These are phyloP conservation scores for Melierax canorus DNA, from an alignment of 2,113 vertebrate genomes.

Conservation along the genomic window DNA sequence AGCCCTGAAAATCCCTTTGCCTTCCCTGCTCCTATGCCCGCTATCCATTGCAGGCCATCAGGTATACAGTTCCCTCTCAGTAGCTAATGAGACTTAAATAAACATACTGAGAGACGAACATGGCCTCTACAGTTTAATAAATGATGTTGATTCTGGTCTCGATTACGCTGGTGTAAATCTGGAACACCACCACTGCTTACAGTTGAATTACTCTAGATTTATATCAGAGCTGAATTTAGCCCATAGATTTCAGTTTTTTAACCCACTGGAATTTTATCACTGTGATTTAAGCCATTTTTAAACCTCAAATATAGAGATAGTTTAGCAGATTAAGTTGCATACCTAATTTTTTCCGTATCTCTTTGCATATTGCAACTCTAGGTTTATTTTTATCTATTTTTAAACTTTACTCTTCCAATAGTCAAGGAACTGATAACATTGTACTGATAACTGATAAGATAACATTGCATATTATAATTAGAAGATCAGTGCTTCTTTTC, in stretches of 20 bases:
- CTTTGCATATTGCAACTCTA: not conserved
- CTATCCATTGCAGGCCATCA: slow-evolving; percentile 35
- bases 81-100: slow-evolving; percentile 61
- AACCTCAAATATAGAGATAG: not conserved
- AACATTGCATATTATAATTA: not conserved
- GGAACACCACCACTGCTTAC: slow-evolving; percentile 2
- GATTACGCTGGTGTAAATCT: slow-evolving; percentile 44
- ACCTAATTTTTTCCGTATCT: not conserved
- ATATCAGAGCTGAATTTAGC: not conserved
- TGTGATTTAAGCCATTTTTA: not conserved
- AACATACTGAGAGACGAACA: slow-evolving; percentile 44
- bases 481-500: not conserved
- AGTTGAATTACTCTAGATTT: slow-evolving; percentile 16
- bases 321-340: not conserved
- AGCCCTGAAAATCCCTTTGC: slow-evolving; percentile 16
- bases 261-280: not conserved
- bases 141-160: slow-evolving; percentile 52
- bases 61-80: slow-evolving; percentile 43
- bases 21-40: not conserved
- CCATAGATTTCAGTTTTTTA: not conserved
- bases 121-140: slow-evolving; percentile 52
- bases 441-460: not conserved
- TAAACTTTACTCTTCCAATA: not conserved
- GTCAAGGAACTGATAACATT: not conserved
- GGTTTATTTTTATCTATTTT: not conserved